Conservation (phyloP, 1,140 invertebrate genomes). For the Listronotus oregonensis region DNA sequence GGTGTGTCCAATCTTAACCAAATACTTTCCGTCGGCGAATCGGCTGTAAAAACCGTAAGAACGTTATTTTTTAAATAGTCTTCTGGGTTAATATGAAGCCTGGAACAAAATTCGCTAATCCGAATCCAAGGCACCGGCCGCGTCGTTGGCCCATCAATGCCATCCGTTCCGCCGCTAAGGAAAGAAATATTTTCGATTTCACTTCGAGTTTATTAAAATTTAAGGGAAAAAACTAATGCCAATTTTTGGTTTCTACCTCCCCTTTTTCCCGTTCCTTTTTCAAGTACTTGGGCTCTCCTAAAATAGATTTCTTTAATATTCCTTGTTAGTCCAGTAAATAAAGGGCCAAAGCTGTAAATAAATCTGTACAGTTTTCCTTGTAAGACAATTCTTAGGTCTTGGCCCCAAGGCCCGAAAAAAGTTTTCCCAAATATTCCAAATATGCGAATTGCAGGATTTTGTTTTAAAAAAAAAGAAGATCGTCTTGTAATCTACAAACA, state of each 20-base stretch:
- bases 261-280: constrained; percentile 74
- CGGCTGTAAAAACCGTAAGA: constrained; percentile 82
- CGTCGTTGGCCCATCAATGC: constrained; percentile 97
- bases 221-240: constrained; percentile 72
- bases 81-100: constrained; percentile 57
- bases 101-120: constrained; percentile 55
- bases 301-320: too few species aligned
- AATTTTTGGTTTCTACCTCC: constrained; percentile 96
- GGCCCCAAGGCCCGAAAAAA: too few species aligned
- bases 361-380: too few species aligned
- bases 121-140: constrained; percentile 83
- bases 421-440: too few species aligned
- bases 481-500: too few species aligned
- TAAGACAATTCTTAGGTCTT: too few species aligned
- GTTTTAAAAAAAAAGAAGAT: too few species aligned
- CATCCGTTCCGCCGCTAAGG: constrained; percentile 92
- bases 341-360: too few species aligned
- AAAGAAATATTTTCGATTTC: constrained; percentile 62
- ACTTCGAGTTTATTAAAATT: constrained; percentile 50
- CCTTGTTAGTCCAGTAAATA: too few species aligned
- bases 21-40: constrained; percentile 68
- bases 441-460: too few species aligned
- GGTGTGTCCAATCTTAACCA: constrained; percentile 87
- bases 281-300: constrained; percentile 89
- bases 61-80: constrained; percentile 75